A percentile compares a stretch with the other conserved stretches of the same genome.
Evolutionary conservation across 2,797 vertebrate species (phyloP).

Genomic region (Craterocephalus amniculus): DNA sequence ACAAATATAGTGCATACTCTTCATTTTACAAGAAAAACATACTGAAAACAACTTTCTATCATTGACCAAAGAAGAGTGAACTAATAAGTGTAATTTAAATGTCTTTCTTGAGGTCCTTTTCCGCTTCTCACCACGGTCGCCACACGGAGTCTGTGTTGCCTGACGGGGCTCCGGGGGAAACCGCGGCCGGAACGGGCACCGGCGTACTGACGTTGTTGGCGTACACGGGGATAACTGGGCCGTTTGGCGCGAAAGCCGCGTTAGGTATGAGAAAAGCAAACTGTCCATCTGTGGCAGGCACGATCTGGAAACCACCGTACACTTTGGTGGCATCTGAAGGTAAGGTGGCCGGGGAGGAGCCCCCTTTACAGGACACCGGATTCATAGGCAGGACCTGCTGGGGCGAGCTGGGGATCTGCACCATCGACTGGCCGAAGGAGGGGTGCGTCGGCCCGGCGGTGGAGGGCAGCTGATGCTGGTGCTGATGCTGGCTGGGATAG

Average conservation of each 20-base stretch:
- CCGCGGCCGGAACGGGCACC: constrained; percentile 79
- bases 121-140: constrained; percentile 92
- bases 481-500: constrained; percentile 90
- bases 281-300: constrained; percentile 95
- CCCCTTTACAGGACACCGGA: constrained; percentile 87
- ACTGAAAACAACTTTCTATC: constrained; percentile 70
- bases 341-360: constrained; percentile 75
- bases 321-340: constrained; percentile 89
- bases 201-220: constrained; percentile 83
- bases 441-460: constrained; percentile 83
- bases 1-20: constrained; percentile 94
- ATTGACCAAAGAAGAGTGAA: constrained; percentile 69
- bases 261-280: constrained; percentile 98
- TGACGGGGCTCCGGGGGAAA: constrained; percentile 88
- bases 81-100: constrained; percentile 72
- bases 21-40: constrained; percentile 78
- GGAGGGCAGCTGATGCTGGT: constrained; percentile 86
- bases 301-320: constrained; percentile 95
- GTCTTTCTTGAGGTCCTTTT: constrained; percentile 56
- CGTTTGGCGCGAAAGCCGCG: constrained; percentile 89
- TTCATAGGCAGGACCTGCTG: constrained; percentile 87
- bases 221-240: constrained; percentile 92
- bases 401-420: constrained; percentile 84
- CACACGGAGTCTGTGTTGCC: constrained; percentile 94
- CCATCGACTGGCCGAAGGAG: constrained; percentile 86